These are phyloP conservation scores for Drosophila nannoptera DNA, from an alignment of 1,140 invertebrate genomes.

Conservation along the genomic window DNA sequence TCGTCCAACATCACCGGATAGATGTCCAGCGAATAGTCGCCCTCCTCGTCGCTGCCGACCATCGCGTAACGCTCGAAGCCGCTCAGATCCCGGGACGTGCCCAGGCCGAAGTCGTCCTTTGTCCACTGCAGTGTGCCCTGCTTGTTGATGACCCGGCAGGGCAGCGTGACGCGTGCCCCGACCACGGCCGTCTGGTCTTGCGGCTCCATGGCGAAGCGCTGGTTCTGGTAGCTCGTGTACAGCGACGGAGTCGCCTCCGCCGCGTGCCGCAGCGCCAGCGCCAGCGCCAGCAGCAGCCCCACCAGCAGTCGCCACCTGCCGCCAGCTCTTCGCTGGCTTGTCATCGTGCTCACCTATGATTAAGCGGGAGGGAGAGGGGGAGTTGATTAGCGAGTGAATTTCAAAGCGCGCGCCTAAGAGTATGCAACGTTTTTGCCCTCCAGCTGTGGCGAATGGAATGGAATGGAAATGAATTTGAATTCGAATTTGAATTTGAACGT, in stretches of 20 bases:
- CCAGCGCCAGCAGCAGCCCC: constrained; percentile 5
- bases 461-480: too few species aligned
- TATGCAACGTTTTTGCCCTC: not conserved
- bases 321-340: constrained; percentile 19
- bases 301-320: not conserved
- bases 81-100: constrained; percentile 86
- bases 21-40: constrained; percentile 87
- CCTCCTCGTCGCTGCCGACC: constrained; percentile 90
- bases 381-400: not conserved
- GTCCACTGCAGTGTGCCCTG: constrained; percentile 91
- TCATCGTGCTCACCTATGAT: constrained; percentile 16
- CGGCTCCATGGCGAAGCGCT: constrained; percentile 90
- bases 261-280: constrained; percentile 17
- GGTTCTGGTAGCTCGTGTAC: constrained; percentile 79
- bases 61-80: constrained; percentile 90
- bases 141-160: constrained; percentile 87
- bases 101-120: constrained; percentile 90
- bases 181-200: constrained; percentile 88
- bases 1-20: constrained; percentile 87
- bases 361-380: not conserved
- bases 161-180: constrained; percentile 84
- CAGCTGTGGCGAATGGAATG: too few species aligned
- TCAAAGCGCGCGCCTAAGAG: not conserved
- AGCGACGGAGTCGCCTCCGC: constrained; percentile 35
- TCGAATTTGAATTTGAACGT: too few species aligned